Percentiles rank a stretch among this genome's conserved stretches.
Evolutionary conservation across 2,113 vertebrate genomes (phyloP).

Genomic region (Periophthalmodon schlosseri): DNA sequence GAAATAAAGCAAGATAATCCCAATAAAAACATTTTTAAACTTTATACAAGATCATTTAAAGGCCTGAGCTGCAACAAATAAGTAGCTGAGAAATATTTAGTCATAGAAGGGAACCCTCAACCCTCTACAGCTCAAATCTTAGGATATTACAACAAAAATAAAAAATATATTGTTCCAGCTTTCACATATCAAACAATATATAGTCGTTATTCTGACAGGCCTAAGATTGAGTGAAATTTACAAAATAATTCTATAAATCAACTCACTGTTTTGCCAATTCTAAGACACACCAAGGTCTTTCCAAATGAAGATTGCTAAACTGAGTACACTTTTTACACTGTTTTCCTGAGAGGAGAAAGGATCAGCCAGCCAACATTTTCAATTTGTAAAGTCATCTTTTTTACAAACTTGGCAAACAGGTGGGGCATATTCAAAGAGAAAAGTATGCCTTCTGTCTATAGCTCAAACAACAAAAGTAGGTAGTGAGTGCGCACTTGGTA

Average conservation of each 20-base stretch:
- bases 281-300: background rate
- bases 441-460: background rate
- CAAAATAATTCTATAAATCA: background rate
- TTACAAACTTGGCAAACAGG: background rate
- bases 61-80: too few species aligned
- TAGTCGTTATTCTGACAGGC: too few species aligned
- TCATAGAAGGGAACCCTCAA: too few species aligned
- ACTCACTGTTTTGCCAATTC: background rate
- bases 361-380: background rate
- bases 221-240: background rate
- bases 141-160: too few species aligned
- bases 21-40: too few species aligned
- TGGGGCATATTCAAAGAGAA: background rate
- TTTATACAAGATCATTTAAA: too few species aligned
- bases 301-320: background rate
- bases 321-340: background rate
- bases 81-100: too few species aligned
- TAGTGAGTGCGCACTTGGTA: slow-evolving; percentile 11
- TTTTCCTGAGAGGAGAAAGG: background rate
- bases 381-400: background rate
- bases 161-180: too few species aligned
- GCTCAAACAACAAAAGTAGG: slow-evolving; percentile 33
- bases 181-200: too few species aligned
- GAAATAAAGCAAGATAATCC: too few species aligned
- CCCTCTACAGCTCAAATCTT: too few species aligned